Evolutionary conservation across 2,797 vertebrate genomes (phyloP), one percentile per base, ranked within the genome.

Genomic region (Pteronotus mesoamericanus): DNA sequence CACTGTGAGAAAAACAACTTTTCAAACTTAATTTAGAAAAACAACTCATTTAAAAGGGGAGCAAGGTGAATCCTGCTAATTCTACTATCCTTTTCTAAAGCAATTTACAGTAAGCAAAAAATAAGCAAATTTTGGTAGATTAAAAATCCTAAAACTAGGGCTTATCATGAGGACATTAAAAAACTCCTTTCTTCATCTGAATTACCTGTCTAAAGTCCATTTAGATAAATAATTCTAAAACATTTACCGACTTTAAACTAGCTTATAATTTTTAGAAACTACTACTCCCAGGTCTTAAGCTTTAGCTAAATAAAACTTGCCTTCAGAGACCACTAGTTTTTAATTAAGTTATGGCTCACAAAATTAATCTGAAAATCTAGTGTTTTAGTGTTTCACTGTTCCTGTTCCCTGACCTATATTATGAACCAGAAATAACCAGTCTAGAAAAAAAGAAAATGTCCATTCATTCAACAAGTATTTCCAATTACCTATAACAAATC

Each of bases 231-330:
- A 92, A 95, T 85, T 93, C 22, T 46, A 91, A 96, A 94, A 78
- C 75, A 86, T 6, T 89, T 92, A 83, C 1, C 94, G 39, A 86
- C 69, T 88, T 89, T 83, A 82, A 92, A 88, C 44, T 64, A 89
- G 21, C 3, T 89, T 79, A 93, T 48, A 15, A 39, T 34, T 89
- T 83, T 92, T 87, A 97, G 44, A 88, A 95, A 82, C 74, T 78
- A 82, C 57, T 78, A 89, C 15, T 55, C 42, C 5, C 11, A 79
- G 51, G 66, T 64, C 18, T 57, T 83, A 94, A 90, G 37, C 85
- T 94, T 74, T 78, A 95, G 85, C 48, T 90, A 92, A 94, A 83
- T 94, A 88, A 90, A 85, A 83, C n/a, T 87, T 88, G 39, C 24
- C 39, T 72, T 78, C 26, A 82, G 8, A 34, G 21, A 66, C 39